Base-by-base conservation (phyloP, 2,113 vertebrate species). In the Psittacula cyanocephala region DNA sequence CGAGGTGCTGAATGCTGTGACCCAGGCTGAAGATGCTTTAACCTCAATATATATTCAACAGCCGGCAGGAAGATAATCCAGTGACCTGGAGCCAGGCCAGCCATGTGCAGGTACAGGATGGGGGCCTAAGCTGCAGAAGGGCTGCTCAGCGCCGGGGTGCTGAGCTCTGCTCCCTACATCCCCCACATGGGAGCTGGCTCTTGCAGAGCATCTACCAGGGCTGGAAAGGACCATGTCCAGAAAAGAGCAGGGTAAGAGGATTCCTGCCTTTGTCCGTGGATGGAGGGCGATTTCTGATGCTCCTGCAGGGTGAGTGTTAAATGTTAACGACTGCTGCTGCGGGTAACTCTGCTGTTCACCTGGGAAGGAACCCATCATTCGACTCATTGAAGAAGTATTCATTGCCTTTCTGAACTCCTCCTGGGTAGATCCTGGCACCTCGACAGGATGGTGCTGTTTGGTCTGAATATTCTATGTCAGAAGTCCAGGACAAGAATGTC, bases 331-430 rank as follows among this genome's bases (percentile, higher is more conserved):
- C 71, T 94, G 86, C 80, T 62, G 49, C 17, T 88, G 92, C n/a
- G 95, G 96, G 95, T 95, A 92, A 89, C 97, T 97, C 92, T 43
- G 65, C 39, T 62, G 13, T 80, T 96, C 96, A 92, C 95, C 96
- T 95, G 95, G 71, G 41, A 63, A 87, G 86, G 67, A 95, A 80
- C 39, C 50, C 39, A 60, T 90, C 92, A 33, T 76, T 83, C 69
- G 65, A 80, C 93, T 86, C 75, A 93, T 49, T 82, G 84, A 72
- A 96, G 95, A 87, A 91, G 44, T 75, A 20, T 29, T 78, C 50
- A 44, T 46, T 95, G 91, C 91, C 88, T 79, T 86, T 65, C 84
- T 49, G 81, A 95, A 85, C 81, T 83, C 86, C 77, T 89, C 72
- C 18, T 3, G 79, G 64, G 16, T 7, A 49, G 87, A 39, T 70